Conservation (phyloP, 2,888 invertebrate species). For the Ophion ventricosus region DNA sequence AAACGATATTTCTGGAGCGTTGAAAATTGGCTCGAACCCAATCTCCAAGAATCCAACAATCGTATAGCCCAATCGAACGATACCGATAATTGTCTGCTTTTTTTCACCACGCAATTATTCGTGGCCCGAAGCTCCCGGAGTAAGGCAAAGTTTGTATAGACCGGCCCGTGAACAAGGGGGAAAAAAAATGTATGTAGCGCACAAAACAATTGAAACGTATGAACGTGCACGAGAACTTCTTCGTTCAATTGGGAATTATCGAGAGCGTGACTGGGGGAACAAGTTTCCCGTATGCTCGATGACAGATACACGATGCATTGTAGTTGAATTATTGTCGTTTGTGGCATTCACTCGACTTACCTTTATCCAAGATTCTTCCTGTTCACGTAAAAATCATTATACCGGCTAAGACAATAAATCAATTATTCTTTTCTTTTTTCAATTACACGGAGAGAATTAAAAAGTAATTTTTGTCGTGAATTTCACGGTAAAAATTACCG, state of each 20-base stretch:
- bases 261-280: conserved; percentile 65
- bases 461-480: too few species aligned
- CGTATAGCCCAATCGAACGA: not conserved
- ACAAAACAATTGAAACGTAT: conserved; percentile 45
- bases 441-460: too few species aligned
- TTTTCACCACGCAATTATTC: conserved; percentile 1
- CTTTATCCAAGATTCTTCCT: conserved; percentile 9
- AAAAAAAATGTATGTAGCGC: conserved; percentile 35
- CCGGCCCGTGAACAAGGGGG: conserved; percentile 24
- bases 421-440: too few species aligned
- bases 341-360: conserved; percentile 33
- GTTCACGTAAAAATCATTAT: not conserved
- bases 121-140: not conserved
- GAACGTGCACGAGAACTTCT: conserved; percentile 28
- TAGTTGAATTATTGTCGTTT: conserved; percentile 49
- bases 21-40: not conserved
- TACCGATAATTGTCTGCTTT: conserved; percentile 14
- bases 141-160: conserved; percentile 30
- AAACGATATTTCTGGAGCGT: conserved; percentile 2
- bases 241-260: conserved; percentile 60
- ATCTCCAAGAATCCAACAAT: not conserved
- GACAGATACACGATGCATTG: conserved; percentile 46
- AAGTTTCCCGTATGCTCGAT: conserved; percentile 38
- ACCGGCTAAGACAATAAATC: too few species aligned
- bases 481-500: too few species aligned